Evolutionary conservation across 2,797 vertebrate genomes (phyloP).

Genomic region (Cirrhinus mrigala): DNA sequence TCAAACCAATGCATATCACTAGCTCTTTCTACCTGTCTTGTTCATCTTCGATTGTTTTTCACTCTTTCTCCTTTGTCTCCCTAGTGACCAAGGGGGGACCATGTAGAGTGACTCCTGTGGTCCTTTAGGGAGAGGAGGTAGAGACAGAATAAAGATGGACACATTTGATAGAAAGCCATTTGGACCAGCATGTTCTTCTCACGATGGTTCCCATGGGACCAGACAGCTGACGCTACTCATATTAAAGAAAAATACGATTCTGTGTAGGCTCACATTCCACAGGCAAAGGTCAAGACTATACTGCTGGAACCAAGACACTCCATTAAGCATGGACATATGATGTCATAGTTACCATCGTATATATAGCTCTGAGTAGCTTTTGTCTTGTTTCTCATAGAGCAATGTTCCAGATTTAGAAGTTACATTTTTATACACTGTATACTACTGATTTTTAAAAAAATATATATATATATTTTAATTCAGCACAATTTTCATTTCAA

Average conservation of each 20-base stretch:
- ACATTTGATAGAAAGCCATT: slow-evolving; percentile 35
- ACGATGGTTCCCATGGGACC: slow-evolving; percentile 4
- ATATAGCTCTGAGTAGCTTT: background rate
- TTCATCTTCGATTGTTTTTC: background rate
- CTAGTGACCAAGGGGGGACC: background rate
- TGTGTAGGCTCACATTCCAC: slow-evolving; percentile 2
- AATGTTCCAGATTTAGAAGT: background rate
- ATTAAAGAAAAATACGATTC: slow-evolving; percentile 40
- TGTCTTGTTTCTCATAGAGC: background rate
- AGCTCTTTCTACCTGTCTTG: background rate
- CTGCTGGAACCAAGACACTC: slow-evolving; percentile 12
- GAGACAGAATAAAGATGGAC: slow-evolving; percentile 36
- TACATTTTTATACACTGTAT: background rate
- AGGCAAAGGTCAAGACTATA: slow-evolving; percentile 30
- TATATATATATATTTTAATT: background rate
- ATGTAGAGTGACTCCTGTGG: background rate
- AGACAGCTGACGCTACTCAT: slow-evolving; percentile 30
- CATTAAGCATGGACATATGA: slow-evolving; percentile 2
- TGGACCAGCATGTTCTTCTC: slow-evolving; percentile 9
- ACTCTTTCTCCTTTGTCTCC: slow-evolving; percentile 14
- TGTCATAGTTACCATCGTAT: background rate
- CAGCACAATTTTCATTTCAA: background rate
- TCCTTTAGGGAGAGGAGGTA: slow-evolving; percentile 21
- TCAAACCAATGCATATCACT: background rate
- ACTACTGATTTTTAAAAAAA: background rate